Base-by-base conservation (phyloP, 2,797 vertebrate genomes). In the Alexandromys oeconomus region DNA sequence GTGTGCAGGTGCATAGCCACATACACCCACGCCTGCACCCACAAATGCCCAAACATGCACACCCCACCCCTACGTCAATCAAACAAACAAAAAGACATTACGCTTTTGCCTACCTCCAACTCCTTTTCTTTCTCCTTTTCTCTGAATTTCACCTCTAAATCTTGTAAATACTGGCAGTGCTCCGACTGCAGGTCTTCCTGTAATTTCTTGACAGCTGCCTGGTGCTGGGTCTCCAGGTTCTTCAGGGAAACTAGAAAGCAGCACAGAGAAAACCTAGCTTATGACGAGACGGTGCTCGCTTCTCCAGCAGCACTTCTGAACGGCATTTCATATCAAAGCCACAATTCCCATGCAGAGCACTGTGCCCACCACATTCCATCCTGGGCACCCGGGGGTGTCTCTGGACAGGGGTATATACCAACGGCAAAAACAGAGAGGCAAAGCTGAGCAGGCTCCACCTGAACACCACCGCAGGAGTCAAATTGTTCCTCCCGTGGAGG, bases 91-190 rank as follows among this genome's bases (percentile, higher is more conserved):
- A 76, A n/a, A 31, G 0, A 31, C 69, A 15, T 5, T 51, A 29
- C 0, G n/a, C 19, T 21, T 0, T 6, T 13, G 19, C 96, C 95
- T 93, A 99, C 99, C 98, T 99, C 98, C 59, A 98, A 96, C 78
- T 99, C 99, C 76, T 99, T 99, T 78, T 98, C 98, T 87, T 95
- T 96, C 43, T 99, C 99, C 85, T 99, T 99, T 92, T 98, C 98
- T 78, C 87, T 97, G 87, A 96, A 98, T 65, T 97, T 97, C 61
- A 51, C 34, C 81, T 97, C 98, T 57, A 92, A 23, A 5, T 99
- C 98, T 97, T 99, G 98, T 46, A 99, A 94, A 69, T 98, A 97
- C 73, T 95, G 98, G 13, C 93, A 94, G 93, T 97, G 98, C 54
- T 99, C 98, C 27, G 98, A 92, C 96, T 98, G 99, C 54, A 99